Conservation (phyloP, 2,113 vertebrate genomes). For the Xenopus laevis region DNA sequence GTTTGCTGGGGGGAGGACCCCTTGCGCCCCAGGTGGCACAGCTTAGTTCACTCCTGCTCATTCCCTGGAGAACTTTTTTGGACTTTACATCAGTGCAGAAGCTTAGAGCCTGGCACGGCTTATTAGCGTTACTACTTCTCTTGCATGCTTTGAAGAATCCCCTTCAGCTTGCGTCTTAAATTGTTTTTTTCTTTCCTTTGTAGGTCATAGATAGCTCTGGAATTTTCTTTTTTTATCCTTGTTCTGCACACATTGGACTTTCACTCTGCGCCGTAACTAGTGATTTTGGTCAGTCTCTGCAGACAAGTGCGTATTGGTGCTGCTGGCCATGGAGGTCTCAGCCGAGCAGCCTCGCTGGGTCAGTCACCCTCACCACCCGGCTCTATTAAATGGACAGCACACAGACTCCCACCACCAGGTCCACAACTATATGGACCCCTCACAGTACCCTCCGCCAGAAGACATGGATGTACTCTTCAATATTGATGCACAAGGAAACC, state of each 20-base stretch:
- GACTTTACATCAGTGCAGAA: not conserved
- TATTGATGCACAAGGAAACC: conserved; percentile 93
- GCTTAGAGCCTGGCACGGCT: too few species aligned
- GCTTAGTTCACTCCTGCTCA: not conserved
- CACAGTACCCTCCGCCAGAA: conserved; percentile 89
- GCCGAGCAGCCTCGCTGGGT: conserved; percentile 96
- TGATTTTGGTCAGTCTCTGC: too few species aligned
- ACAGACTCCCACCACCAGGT: conserved; percentile 92
- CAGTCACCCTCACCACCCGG: conserved; percentile 84
- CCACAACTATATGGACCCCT: conserved; percentile 93
- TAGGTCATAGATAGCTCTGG: conserved; percentile 15
- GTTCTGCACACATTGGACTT: too few species aligned
- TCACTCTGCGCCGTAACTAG: too few species aligned
- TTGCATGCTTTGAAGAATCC: not conserved
- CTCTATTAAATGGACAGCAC: conserved; percentile 95
- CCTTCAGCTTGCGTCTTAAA: not conserved
- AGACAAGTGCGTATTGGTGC: not conserved
- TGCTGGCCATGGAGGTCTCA: conserved; percentile 85
- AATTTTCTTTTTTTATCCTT: not conserved
- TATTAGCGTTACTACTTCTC: too few species aligned
- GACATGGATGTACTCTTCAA: conserved; percentile 99
- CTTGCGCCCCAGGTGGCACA: not conserved
- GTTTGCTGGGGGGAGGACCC: not conserved
- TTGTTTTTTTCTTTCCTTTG: not conserved
- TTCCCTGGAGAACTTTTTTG: not conserved